Base-by-base conservation (phyloP, 2,888 invertebrate genomes). In the Chaitophorus viminalis region DNA sequence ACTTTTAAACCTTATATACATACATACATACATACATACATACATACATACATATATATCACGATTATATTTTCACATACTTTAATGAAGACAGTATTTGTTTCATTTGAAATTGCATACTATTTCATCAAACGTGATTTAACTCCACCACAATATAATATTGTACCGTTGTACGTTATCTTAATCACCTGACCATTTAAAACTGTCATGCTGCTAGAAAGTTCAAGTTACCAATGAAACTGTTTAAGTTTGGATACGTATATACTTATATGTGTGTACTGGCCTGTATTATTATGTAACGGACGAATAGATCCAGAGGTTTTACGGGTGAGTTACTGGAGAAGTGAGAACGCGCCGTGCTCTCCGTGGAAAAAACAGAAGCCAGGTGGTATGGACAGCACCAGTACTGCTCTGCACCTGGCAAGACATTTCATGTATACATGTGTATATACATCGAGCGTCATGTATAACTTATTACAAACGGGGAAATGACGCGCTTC, bases 241-340 rank as follows among this genome's bases (percentile, higher is more conserved):
- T 8, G 72, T 82, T 82, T 54, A 74, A 33, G 82, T 82, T 18
- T 72, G 18, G 70, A 72, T 72, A 82, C 33, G n/a, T 52, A 72
- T 52, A 72, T 72, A 82, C 33, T 25, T 52, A 72, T 72, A 82
- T 39, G 79, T 87, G 86, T 87, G 86, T 87, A 87, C 79, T 79
- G 86, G 78, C 86, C 78, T 87, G 86, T 81, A 79, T 87, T 87
- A 87, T 79, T 79, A 70, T 72, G 86, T 79, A 79, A 87, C 86
- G 86, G 86, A 87, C 86, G 86, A 87, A 81, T 87, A 87, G 86
- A 72, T 81, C 74, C 78, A 39, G 86, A 87, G 86, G 86, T 87
- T 87, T 87, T 87, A 87, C 86, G 86, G 86, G 86, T 87, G 86
- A 87, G 86, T 87, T 87, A 87, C 79, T 60, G 86, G 74, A 87